Evolutionary conservation across 1,140 invertebrate species (phyloP).

Genomic region (Drosophila triauraria): DNA sequence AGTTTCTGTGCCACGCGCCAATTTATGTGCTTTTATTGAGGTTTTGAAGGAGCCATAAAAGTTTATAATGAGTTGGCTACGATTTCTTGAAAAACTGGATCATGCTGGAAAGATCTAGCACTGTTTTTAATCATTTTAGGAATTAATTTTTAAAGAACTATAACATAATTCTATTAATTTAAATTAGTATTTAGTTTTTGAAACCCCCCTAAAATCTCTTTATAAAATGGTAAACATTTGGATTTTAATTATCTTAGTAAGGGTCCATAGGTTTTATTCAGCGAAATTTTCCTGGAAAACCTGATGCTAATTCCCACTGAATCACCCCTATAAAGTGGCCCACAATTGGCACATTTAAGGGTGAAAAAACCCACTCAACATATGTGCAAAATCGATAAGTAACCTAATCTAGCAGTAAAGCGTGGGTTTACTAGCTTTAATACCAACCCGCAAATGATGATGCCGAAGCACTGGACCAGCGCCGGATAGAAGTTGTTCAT

Average conservation of each 20-base stretch:
- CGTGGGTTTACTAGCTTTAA: not conserved
- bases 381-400: constrained; percentile 22
- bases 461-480: constrained; percentile 95
- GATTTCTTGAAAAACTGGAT: not conserved
- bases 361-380: not conserved
- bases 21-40: not conserved
- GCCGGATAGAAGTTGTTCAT: constrained; percentile 95
- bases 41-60: not conserved
- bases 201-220: not conserved
- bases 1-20: too few species aligned
- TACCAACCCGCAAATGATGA: constrained; percentile 94
- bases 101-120: too few species aligned
- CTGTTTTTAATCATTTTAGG: too few species aligned
- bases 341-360: too few species aligned
- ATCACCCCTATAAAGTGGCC: too few species aligned
- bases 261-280: too few species aligned
- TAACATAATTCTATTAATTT: too few species aligned
- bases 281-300: too few species aligned
- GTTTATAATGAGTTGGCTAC: not conserved
- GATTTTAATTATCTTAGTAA: not conserved
- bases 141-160: too few species aligned
- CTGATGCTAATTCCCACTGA: too few species aligned
- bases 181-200: not conserved
- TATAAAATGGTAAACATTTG: not conserved
- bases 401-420: constrained; percentile 8